Conservation (phyloP, 2,888 invertebrate species). For the Stictocephala bisonia region DNA sequence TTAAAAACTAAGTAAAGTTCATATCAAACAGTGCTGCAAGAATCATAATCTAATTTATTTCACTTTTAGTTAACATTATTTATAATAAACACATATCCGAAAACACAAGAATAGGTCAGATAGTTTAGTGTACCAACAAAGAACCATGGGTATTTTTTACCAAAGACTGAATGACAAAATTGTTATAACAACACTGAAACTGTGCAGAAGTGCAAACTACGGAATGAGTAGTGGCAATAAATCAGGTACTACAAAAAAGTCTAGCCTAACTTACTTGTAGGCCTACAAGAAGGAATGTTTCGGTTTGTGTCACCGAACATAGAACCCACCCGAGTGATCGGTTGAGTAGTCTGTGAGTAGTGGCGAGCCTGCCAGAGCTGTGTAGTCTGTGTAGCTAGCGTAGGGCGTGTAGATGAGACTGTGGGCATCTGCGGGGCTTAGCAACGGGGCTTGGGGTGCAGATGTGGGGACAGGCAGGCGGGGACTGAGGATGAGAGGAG, state of each 20-base stretch:
- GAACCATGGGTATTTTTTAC: too few relatives aligned
- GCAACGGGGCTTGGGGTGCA: conserved; percentile 74
- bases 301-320: conserved; percentile 80
- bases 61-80: too few relatives aligned
- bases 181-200: too few relatives aligned
- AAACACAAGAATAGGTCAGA: too few relatives aligned
- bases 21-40: too few relatives aligned
- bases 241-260: conserved; percentile 62
- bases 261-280: conserved; percentile 40
- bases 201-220: background rate
- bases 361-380: conserved; percentile 83
- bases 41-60: too few relatives aligned
- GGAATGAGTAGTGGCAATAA: background rate
- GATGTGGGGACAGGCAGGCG: conserved; percentile 87
- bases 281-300: conserved; percentile 41
- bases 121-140: too few relatives aligned
- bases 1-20: too few relatives aligned
- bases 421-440: conserved; percentile 78
- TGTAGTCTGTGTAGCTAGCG: conserved; percentile 89
- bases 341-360: conserved; percentile 86
- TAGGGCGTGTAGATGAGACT: conserved; percentile 88
- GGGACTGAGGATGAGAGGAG: conserved; percentile 92
- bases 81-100: too few relatives aligned
- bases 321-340: conserved; percentile 97
- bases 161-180: too few relatives aligned